Conservation (phyloP, 2,797 vertebrate species). For the Petrocephalus sullivani region DNA sequence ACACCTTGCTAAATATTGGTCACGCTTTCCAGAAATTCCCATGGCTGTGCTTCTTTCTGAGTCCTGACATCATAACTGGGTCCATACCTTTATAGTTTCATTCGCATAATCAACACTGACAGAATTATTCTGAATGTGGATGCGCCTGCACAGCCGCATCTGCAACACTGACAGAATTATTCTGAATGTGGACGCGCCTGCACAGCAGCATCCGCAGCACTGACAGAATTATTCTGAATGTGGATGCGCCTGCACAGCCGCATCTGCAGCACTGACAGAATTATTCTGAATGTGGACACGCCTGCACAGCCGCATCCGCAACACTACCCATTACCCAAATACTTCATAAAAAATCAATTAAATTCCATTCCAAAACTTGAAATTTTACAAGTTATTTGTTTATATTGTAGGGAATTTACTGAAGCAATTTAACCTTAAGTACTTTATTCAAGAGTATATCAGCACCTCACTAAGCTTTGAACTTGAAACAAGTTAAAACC, state of each 20-base stretch:
- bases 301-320: background rate
- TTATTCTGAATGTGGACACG: background rate
- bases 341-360: background rate
- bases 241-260: background rate
- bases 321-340: background rate
- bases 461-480: background rate
- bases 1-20: background rate
- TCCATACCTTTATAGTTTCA: background rate
- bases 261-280: background rate
- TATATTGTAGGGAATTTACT: conserved; percentile 10
- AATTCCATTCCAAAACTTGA: background rate
- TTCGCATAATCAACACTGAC: background rate
- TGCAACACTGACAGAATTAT: background rate
- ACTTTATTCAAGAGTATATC: background rate
- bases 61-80: background rate
- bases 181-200: background rate
- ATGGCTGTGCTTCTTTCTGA: background rate
- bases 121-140: background rate
- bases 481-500: background rate
- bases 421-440: conserved; percentile 1
- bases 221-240: background rate
- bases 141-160: background rate
- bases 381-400: conserved; percentile 13
- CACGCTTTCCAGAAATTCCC: background rate
- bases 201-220: background rate